Base-by-base conservation (phyloP, 2,113 vertebrate species). In the Coreoperca whiteheadi region DNA sequence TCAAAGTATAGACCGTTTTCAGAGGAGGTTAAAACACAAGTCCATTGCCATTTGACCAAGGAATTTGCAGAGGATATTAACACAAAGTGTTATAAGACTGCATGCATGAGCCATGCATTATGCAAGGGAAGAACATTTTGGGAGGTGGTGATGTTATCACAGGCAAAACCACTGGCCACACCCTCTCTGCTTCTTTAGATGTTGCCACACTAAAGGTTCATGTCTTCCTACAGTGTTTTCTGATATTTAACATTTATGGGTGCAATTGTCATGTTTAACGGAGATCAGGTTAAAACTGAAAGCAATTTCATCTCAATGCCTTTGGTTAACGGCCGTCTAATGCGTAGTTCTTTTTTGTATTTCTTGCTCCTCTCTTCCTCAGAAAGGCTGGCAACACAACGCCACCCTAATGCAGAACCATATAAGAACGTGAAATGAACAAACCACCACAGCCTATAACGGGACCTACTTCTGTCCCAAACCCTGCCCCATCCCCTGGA, bases 391-490 rank as follows among this genome's bases (percentile, higher is more conserved):
- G 92, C 92, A 93, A 87, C 90, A 92, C 89, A 91, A 93, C 94
- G 97, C 96, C 96, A 97, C 96, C 97, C 94, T 95, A 95, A 99
- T 99, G 98, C 96, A 96, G 96, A 96, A 97, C 96, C 96, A 97
- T 93, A 96, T 96, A 96, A 97, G 95, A 97, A 97, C 96, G 96
- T 98, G 98, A 99, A 98, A 99, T 99, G 98, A 99, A 98, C 96
- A 99, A 99, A 97, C 97, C 97, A 95, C 97, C 98, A 95, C 98
- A 99, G 96, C 96, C 98, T 97, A 97, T 98, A 97, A 96, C 96
- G 96, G 97, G 97, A 96, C 95, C 97, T 91, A 95, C 96, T 72
- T 95, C 97, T 90, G 96, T 97, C 97, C 97, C 98, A 90, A 98
- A 96, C 94, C 98, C 95, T 77, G 94, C 98, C 95, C 97, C 97